These are phyloP conservation scores for Caenorhabditis sp. DNA, from an alignment of 2,888 invertebrate species.

Conservation along the genomic window DNA sequence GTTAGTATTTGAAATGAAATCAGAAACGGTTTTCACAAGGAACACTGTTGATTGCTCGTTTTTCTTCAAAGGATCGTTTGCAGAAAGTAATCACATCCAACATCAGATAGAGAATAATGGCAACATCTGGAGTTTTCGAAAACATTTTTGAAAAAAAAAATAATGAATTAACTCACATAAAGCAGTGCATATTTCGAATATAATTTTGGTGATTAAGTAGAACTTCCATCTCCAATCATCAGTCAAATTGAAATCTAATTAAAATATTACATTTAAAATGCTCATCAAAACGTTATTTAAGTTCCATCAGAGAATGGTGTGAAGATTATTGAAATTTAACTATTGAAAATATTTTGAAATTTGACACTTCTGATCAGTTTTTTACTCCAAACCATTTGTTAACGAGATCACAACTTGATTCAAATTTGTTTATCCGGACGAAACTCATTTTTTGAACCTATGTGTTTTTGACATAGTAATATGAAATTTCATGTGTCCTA, in stretches of 20 bases:
- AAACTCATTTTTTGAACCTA: too few species aligned
- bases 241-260: background rate
- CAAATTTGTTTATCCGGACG: too few species aligned
- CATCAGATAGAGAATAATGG: background rate
- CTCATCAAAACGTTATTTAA: constrained; percentile 10
- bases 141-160: background rate
- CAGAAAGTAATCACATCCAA: background rate
- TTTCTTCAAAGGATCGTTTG: background rate
- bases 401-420: too few species aligned
- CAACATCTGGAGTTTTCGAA: constrained; percentile 2
- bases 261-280: background rate
- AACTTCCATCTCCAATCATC: constrained; percentile 1
- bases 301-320: too few species aligned
- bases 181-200: constrained; percentile 16
- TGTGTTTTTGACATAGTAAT: too few species aligned
- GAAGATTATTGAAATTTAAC: too few species aligned
- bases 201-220: constrained; percentile 22
- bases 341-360: too few species aligned
- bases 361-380: too few species aligned
- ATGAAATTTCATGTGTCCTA: too few species aligned
- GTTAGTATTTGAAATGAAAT: background rate
- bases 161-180: constrained; percentile 13
- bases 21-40: background rate
- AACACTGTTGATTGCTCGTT: background rate
- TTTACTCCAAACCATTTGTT: too few species aligned